Conservation (phyloP, 2,797 vertebrate genomes). For the Acrocephalus scirpaceus region DNA sequence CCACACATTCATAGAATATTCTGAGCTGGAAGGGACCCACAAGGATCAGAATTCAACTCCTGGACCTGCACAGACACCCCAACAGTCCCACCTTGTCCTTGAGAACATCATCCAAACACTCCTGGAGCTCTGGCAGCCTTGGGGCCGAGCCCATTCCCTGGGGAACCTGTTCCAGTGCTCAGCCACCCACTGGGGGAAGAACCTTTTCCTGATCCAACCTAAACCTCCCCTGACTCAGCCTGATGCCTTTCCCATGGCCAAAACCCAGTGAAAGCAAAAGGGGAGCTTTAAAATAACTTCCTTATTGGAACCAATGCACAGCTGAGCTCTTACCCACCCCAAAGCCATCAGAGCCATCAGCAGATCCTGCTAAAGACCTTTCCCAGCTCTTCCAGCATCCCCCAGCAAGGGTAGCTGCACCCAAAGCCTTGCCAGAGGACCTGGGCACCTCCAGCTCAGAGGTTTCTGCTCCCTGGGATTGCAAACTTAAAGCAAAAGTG, state of each 20-base stretch:
- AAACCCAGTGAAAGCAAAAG: not conserved
- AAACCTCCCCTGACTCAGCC: not conserved
- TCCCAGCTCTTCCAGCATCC: not conserved
- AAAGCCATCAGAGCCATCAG: not conserved
- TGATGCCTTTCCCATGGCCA: not conserved
- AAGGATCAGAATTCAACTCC: not conserved
- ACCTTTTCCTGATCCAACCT: not conserved
- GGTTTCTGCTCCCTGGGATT: not conserved
- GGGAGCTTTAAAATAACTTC: not conserved
- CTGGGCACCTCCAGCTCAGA: not conserved
- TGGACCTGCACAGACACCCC: not conserved
- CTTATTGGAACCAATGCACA: not conserved
- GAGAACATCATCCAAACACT: rapidly evolving
- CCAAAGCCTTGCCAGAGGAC: not conserved
- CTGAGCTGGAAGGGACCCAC: not conserved
- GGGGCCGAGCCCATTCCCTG: not conserved
- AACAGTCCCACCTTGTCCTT: not conserved
- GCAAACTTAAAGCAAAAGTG: not conserved
- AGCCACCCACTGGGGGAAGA: not conserved
- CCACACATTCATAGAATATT: not conserved
- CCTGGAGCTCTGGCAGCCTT: not conserved
- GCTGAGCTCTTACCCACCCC: not conserved
- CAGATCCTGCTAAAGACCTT: not conserved
- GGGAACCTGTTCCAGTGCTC: not conserved
- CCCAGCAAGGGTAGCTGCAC: rapidly evolving